Percentiles rank a stretch among this genome's conserved stretches.
Evolutionary conservation across 2,888 invertebrate species (phyloP).

Genomic region (Chesias legatella): DNA sequence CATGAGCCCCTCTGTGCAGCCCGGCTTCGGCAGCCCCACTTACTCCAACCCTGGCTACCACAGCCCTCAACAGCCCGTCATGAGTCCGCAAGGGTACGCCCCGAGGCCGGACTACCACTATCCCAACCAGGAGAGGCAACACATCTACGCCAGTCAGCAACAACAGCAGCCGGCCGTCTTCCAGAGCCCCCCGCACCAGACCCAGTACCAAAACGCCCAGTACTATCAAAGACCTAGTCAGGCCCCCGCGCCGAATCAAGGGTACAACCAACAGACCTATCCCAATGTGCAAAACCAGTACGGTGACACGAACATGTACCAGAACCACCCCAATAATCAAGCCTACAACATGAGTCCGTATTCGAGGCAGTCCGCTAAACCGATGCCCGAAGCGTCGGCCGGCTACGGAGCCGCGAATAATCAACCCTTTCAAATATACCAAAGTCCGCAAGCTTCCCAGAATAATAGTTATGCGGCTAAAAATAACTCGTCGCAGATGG

Average conservation of each 20-base stretch:
- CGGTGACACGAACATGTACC: conserved; percentile 53
- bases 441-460: conserved; percentile 62
- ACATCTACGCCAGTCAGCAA: conserved; percentile 59
- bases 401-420: conserved; percentile 49
- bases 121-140: conserved; percentile 60
- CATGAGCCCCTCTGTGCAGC: conserved; percentile 56
- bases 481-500: conserved; percentile 37
- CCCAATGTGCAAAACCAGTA: conserved; percentile 59
- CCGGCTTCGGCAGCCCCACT: conserved; percentile 68
- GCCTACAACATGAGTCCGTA: conserved; percentile 60
- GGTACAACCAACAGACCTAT: conserved; percentile 57
- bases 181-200: conserved; percentile 69
- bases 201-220: conserved; percentile 64
- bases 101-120: conserved; percentile 65
- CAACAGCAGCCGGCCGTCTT: conserved; percentile 46
- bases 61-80: conserved; percentile 63
- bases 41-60: conserved; percentile 65
- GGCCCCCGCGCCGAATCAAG: conserved; percentile 45
- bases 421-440: conserved; percentile 66
- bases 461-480: conserved; percentile 43
- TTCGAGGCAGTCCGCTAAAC: conserved; percentile 54
- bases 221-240: conserved; percentile 65
- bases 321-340: conserved; percentile 49
- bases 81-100: conserved; percentile 66
- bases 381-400: conserved; percentile 45